Evolutionary conservation across 2,113 vertebrate species (phyloP).

Genomic region (Camelus bactrianus): DNA sequence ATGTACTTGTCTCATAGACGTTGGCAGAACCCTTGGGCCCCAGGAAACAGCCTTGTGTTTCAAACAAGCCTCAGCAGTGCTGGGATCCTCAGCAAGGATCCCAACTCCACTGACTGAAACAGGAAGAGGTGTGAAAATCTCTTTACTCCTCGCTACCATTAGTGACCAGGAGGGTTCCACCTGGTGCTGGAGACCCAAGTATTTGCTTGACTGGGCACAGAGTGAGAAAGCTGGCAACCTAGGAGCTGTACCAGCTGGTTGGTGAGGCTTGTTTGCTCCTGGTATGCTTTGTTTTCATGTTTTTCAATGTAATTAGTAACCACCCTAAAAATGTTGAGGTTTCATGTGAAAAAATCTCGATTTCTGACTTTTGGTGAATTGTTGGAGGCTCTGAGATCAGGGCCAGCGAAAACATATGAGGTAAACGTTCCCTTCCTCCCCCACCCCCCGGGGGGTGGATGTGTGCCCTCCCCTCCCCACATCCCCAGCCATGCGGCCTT

Average conservation of each 20-base stretch:
- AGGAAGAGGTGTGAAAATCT: not conserved
- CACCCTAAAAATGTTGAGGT: not conserved
- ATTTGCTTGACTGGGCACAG: not conserved
- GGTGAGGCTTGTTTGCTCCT: not conserved
- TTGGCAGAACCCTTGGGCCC: not conserved
- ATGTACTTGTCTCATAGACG: not conserved
- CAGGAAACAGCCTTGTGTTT: not conserved
- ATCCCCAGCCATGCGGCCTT: not conserved
- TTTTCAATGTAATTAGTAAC: constrained; percentile 17
- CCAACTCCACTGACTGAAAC: not conserved
- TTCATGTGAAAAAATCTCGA: not conserved
- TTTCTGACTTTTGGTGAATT: not conserved
- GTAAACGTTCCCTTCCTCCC: not conserved
- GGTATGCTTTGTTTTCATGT: not conserved
- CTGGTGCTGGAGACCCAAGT: not conserved
- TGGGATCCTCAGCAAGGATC: not conserved
- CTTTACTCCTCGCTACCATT: not conserved
- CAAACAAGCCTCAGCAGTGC: not conserved
- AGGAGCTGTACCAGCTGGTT: not conserved
- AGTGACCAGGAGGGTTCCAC: not conserved
- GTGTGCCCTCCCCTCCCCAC: not conserved
- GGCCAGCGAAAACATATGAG: not conserved
- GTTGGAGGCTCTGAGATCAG: not conserved
- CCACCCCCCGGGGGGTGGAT: not conserved
- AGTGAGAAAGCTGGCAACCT: not conserved